Conservation (phyloP, 92 coral and sea anemone species). For the Zoanthus sociatus region DNA sequence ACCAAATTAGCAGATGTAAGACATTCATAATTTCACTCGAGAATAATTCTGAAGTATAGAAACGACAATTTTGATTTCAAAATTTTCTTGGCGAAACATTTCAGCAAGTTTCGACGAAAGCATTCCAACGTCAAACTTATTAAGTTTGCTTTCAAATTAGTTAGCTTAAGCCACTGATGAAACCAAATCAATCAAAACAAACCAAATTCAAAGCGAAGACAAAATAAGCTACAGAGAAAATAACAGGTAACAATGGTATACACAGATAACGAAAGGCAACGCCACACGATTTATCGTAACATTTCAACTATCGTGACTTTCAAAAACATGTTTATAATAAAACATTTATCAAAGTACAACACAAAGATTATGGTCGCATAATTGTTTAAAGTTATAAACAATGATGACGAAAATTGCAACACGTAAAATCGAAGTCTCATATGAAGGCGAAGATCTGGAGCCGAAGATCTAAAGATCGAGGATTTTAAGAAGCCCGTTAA, state of each 20-base stretch:
- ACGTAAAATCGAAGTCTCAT: background rate
- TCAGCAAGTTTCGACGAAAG: background rate
- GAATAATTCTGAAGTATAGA: too few species aligned
- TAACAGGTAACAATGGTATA: background rate
- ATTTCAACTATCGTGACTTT: background rate
- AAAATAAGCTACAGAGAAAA: background rate
- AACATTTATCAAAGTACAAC: background rate
- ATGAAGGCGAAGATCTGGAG: background rate
- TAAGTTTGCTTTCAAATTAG: background rate
- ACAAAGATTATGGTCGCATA: background rate
- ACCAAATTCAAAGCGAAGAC: background rate
- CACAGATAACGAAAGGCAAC: background rate
- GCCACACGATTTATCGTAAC: background rate
- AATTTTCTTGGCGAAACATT: background rate
- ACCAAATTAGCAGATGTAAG: too few species aligned
- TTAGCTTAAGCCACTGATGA: background rate
- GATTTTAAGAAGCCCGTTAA: background rate
- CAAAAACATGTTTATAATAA: background rate
- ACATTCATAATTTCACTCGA: too few species aligned
- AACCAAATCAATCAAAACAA: slow-evolving; percentile 10
- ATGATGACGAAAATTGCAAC: background rate
- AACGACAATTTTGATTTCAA: too few species aligned
- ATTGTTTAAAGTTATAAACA: background rate
- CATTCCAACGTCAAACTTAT: background rate
- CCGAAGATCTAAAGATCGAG: background rate